A percentile compares a stretch with the other conserved stretches of the same genome.
Evolutionary conservation across 2,113 vertebrate species (phyloP).

Genomic region (Pseudorasbora parva): DNA sequence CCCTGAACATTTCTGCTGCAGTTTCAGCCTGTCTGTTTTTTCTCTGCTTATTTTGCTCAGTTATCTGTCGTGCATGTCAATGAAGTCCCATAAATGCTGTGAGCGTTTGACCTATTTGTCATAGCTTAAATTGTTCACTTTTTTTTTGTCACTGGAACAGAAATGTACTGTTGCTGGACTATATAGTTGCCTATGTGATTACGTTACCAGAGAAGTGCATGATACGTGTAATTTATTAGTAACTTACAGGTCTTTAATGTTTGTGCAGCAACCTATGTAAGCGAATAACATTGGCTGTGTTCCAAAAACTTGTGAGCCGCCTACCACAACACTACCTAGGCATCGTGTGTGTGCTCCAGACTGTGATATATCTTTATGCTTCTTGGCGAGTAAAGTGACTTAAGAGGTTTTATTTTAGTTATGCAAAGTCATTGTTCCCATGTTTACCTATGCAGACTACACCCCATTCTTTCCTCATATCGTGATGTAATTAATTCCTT

Average conservation of each 20-base stretch:
- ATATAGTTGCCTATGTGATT: background rate
- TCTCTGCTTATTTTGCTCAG: background rate
- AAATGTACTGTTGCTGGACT: background rate
- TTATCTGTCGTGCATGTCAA: constrained; percentile 7
- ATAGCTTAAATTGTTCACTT: background rate
- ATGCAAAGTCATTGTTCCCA: background rate
- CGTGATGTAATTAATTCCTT: background rate
- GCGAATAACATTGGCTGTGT: background rate
- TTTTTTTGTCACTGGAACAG: background rate
- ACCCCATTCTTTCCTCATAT: constrained; percentile 4
- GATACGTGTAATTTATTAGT: background rate
- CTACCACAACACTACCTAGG: background rate
- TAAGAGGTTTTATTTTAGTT: background rate
- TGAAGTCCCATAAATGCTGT: background rate
- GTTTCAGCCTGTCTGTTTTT: background rate
- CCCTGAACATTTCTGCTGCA: background rate
- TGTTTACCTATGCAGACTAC: background rate
- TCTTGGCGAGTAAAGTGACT: background rate
- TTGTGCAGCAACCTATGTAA: background rate
- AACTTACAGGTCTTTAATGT: background rate
- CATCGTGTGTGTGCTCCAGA: background rate
- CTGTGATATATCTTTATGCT: no score
- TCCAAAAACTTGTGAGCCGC: background rate
- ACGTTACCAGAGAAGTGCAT: background rate
- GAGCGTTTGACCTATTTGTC: constrained; percentile 13